Evolutionary conservation across 2,888 invertebrate genomes (phyloP).

Genomic region (Chymomyza amoena): DNA sequence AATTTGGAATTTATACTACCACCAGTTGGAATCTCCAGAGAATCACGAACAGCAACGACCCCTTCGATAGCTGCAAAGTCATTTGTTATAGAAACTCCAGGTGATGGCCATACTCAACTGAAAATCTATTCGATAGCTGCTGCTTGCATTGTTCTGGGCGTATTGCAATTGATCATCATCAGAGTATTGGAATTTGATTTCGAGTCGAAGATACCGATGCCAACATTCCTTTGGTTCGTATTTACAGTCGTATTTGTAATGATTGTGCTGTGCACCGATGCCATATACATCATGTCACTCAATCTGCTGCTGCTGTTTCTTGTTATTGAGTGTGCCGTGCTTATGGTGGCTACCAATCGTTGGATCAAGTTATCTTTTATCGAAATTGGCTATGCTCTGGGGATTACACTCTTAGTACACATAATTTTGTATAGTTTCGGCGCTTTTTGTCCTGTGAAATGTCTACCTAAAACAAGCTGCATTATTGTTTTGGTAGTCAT

Average conservation of each 20-base stretch:
- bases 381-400: background rate
- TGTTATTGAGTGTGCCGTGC: slow-evolving; percentile 20
- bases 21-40: no score
- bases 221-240: slow-evolving; percentile 31
- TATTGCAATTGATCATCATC: slow-evolving; percentile 15
- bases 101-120: background rate
- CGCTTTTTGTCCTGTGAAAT: slow-evolving; percentile 26
- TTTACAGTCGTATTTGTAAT: slow-evolving; percentile 15
- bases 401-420: background rate
- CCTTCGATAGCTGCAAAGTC: background rate
- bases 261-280: slow-evolving; percentile 24
- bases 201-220: slow-evolving; percentile 6
- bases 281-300: slow-evolving; percentile 28
- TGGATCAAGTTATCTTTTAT: slow-evolving; percentile 2
- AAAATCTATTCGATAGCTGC: slow-evolving; percentile 5
- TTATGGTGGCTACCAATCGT: slow-evolving; percentile 12
- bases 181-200: background rate
- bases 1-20: no score
- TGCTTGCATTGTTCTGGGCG: background rate
- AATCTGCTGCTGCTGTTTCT: slow-evolving; percentile 36
- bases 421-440: slow-evolving; percentile 13
- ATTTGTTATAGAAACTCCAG: background rate
- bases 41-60: background rate
- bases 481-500: slow-evolving; percentile 18
- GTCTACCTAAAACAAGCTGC: slow-evolving; percentile 24